Percentiles rank a stretch among this genome's conserved stretches.
Conservation (phyloP, 1,140 invertebrate genomes). For the Drosophila lowei region DNA sequence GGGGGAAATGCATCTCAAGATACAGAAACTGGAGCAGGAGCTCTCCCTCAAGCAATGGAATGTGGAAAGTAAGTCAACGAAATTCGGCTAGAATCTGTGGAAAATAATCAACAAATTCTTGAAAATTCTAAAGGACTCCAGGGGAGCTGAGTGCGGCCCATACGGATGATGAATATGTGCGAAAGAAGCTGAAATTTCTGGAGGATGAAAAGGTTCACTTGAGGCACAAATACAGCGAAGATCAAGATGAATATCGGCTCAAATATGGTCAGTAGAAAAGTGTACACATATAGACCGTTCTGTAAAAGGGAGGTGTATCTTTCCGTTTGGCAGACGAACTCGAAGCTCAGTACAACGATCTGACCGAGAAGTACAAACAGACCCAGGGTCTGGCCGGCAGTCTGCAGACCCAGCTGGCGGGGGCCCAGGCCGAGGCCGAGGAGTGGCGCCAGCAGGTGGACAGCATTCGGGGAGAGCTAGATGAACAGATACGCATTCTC, state of each 20-base stretch:
- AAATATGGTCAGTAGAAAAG: slow-evolving; percentile 83
- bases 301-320: neutral
- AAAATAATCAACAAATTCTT: neutral
- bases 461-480: slow-evolving; percentile 83
- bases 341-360: slow-evolving; percentile 83
- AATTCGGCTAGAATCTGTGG: neutral
- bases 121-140: slow-evolving; percentile 77
- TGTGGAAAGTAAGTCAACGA: slow-evolving; percentile 84
- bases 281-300: neutral
- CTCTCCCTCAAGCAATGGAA: slow-evolving; percentile 84
- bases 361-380: slow-evolving; percentile 84
- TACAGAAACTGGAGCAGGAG: slow-evolving; percentile 85
- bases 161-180: slow-evolving; percentile 85
- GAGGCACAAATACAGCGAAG: slow-evolving; percentile 84
- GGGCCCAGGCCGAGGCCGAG: slow-evolving; percentile 67
- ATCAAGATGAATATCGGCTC: slow-evolving; percentile 83
- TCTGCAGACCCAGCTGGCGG: slow-evolving; percentile 71
- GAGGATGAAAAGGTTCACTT: slow-evolving; percentile 84
- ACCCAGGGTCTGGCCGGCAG: slow-evolving; percentile 82
- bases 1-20: slow-evolving; percentile 84
- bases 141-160: slow-evolving; percentile 85
- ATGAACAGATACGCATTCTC: slow-evolving; percentile 83
- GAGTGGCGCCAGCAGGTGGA: slow-evolving; percentile 79
- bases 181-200: slow-evolving; percentile 84
- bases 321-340: slow-evolving; percentile 75